Base-by-base conservation (phyloP, 2,113 vertebrate species). In the Nesogale talazaci region DNA sequence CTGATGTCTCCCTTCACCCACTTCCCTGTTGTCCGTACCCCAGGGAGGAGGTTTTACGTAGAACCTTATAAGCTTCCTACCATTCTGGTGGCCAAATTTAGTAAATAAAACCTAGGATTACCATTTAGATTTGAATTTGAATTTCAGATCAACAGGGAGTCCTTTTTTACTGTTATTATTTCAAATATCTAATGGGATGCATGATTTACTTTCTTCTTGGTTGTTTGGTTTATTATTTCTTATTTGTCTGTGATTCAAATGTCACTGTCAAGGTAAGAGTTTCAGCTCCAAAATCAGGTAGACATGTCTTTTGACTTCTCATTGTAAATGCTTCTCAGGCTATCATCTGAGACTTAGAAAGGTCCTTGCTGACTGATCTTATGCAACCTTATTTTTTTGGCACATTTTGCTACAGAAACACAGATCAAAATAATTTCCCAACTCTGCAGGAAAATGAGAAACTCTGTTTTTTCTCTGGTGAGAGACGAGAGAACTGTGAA, bases 401-500 rank as follows among this genome's bases (percentile, higher is more conserved):
- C 78, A 89, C 78, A 67, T 90, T 86, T 95, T 89, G 85, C 61
- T 77, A 22, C 57, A 76, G 74, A 95, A 85, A 88, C 83, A 86
- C 74, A 72, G 23, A 94, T 94, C 78, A 94, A 92, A 94, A 93
- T 88, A 95, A 96, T 93, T 94, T 95, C 86, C 36, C 46, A 89
- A 46, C 67, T 95, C 22, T 85, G 67, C 31, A 40, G 31, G 59
- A 61, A 94, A 95, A 94, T 76, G 75, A 94, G 74, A 94, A 89
- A 89, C n/a, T 80, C 20, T 89, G 59, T 40, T 82, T 93, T 40
- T 87, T 90, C 42, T 76, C 61, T 85, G 42, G 74, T 40, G 87
- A 91, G 80, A 94, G 83, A 92, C 20, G 52, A 93, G 46, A 80
- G 70, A 94, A 87, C 42, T 88, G 83, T 87, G 82, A 94, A 63